Conservation (phyloP, 2,113 vertebrate genomes). For the Abramis brama region DNA sequence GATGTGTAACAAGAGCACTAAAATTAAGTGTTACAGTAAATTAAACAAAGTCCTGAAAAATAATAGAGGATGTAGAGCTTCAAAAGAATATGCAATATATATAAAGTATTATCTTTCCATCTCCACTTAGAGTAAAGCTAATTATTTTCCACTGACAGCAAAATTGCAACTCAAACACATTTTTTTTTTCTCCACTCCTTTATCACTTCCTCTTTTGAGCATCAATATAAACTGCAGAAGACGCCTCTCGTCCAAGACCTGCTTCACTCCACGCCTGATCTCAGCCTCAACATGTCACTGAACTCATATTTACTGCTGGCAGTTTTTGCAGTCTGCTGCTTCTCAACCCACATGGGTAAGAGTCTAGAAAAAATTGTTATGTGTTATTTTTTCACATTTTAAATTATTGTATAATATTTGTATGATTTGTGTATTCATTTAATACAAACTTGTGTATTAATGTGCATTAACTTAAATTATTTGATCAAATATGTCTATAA, state of each 20-base stretch:
- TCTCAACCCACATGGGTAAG: slow-evolving; percentile 38
- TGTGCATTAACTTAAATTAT: too few species aligned
- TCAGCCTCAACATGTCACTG: slow-evolving; percentile 43
- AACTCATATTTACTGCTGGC: slow-evolving; percentile 34
- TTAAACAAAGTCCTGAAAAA: too few species aligned
- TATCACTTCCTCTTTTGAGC: slow-evolving; percentile 50
- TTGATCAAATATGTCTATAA: neutral
- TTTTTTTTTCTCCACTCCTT: neutral
- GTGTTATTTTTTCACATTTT: too few species aligned
- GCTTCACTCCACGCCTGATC: neutral
- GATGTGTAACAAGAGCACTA: too few species aligned
- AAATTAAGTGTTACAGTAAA: too few species aligned
- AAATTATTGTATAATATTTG: too few species aligned
- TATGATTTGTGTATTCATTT: too few species aligned
- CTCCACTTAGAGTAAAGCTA: neutral
- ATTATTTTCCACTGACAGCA: neutral
- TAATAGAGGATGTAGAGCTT: neutral
- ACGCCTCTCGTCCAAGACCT: neutral
- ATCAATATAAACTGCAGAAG: slow-evolving; percentile 45
- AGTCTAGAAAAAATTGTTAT: neutral
- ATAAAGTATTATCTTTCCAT: neutral
- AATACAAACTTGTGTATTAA: too few species aligned
- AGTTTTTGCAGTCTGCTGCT: slow-evolving; percentile 39
- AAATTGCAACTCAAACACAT: neutral
- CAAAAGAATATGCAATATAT: neutral